Conservation (phyloP, 2,888 invertebrate species). For the Andrena fulva region DNA sequence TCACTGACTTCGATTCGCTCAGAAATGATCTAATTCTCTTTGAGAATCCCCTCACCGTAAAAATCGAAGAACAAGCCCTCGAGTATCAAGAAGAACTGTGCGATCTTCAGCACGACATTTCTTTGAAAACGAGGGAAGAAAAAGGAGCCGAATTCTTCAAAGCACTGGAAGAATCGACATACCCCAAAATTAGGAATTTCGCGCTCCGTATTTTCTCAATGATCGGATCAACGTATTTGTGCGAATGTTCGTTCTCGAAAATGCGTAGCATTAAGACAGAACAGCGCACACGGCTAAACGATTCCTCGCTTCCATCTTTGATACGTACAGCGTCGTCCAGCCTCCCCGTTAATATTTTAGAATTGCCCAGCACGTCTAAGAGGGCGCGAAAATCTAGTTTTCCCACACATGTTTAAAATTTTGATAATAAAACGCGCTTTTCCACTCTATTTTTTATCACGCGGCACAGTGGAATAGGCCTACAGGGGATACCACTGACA, state of each 20-base stretch:
- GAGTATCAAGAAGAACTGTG: not conserved
- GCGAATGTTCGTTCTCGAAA: conserved; percentile 34
- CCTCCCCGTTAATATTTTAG: not conserved
- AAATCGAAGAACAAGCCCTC: not conserved
- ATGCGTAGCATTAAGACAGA: conserved; percentile 15
- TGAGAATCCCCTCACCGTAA: conserved; percentile 13
- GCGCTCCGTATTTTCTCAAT: conserved; percentile 87
- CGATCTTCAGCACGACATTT: conserved; percentile 5
- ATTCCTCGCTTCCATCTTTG: conserved; percentile 1
- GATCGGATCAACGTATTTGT: conserved; percentile 78
- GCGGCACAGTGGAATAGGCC: conserved; percentile 3
- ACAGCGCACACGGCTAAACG: conserved; percentile 1
- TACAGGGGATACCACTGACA: too few species aligned
- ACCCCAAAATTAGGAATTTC: conserved; percentile 85
- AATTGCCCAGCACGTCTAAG: conserved; percentile 7
- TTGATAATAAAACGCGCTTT: not conserved
- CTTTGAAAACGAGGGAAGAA: not conserved
- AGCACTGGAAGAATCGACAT: conserved; percentile 1
- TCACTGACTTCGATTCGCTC: conserved; percentile 1
- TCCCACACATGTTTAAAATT: not conserved
- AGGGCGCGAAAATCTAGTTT: conserved; percentile 13
- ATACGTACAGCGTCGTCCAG: conserved; percentile 12
- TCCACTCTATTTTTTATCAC: not conserved
- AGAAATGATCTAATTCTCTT: conserved; percentile 11
- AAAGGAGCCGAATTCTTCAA: conserved; percentile 17